Base-by-base conservation (phyloP, 2,888 invertebrate genomes). In the Tipula helvola region DNA sequence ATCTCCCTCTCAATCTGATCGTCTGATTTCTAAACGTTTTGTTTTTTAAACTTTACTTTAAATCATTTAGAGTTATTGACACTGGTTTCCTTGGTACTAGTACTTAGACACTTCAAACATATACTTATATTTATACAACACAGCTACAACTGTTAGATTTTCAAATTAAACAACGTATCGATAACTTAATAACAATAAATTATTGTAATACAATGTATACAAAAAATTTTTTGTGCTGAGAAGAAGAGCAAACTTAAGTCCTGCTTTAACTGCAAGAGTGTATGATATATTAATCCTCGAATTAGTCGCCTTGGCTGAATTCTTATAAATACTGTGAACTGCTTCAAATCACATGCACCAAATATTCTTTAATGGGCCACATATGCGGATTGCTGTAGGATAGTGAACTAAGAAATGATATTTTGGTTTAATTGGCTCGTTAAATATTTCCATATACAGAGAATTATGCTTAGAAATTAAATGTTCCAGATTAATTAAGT, bases 401-500 rank as follows among this genome's bases (percentile, higher is more conserved):
- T 86, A 86, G 42, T 86, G 83, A 13, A 36, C 2, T n/a, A 83
- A 83, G 4, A 71, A 71, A 71, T 71, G 71, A 12, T 71, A 71
- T 10, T 71, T 71, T 2, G 71, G 71, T 16, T 71, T 71, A 16
- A 71, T 16, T 5, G 71, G 71, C 28, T 71, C 71, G 10, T 71
- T 16, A 16, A 71, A 85, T 5, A 42, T 7, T 39, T 42, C 10
- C n/a, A 42, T 85, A 18, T 39, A 85, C 7, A 39, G 85, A 85
- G 18, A 42, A 42, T 85, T 13, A 3, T 85, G 85, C 7, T 42
- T 41, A 16, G 36, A 16, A 42, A 85, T 85, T 28, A 86, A 44
- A 44, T 18, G n/a, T 86, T 47, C 87, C 87, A 88, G n/a, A 86
- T 84, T 83, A n/a, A n/a, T n/a, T n/a, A n/a, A n/a, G n/a, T n/a